Conservation (phyloP, 2,888 invertebrate genomes). For the Pecten maximus region DNA sequence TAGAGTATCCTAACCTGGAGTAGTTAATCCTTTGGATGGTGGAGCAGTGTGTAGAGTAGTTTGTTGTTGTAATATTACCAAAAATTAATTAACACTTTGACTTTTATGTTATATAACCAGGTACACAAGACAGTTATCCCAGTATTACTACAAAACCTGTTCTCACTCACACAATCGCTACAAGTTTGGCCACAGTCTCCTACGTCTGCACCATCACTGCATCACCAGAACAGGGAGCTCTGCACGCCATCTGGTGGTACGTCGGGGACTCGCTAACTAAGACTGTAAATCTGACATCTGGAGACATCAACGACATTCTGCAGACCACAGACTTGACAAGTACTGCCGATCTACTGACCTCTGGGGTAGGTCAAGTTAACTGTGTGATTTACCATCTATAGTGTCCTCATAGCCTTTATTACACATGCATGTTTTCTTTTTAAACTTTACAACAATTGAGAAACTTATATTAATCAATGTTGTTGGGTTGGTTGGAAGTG, state of each 20-base stretch:
- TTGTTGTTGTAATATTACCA: neutral
- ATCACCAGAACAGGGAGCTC: slow-evolving; percentile 48
- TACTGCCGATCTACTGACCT: slow-evolving; percentile 39
- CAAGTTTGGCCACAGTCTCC: slow-evolving; percentile 23
- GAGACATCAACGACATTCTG: slow-evolving; percentile 15
- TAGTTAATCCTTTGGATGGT: too few relatives aligned
- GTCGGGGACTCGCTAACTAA: slow-evolving; percentile 37
- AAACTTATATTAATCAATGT: too few relatives aligned
- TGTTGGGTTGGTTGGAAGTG: too few relatives aligned
- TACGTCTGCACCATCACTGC: slow-evolving; percentile 54
- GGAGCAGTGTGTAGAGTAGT: too few relatives aligned
- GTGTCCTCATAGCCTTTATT: too few relatives aligned
- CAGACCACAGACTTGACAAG: slow-evolving; percentile 39
- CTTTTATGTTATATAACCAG: neutral
- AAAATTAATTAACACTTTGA: too few relatives aligned
- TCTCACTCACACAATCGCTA: slow-evolving; percentile 28
- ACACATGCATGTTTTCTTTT: too few relatives aligned
- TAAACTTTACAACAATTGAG: too few relatives aligned
- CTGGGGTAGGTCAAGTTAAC: slow-evolving; percentile 48
- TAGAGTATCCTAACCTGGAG: too few relatives aligned
- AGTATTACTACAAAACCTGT: neutral
- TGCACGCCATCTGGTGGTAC: slow-evolving; percentile 49
- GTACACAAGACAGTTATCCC: slow-evolving; percentile 41
- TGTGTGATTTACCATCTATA: too few relatives aligned
- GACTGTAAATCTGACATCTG: slow-evolving; percentile 2